Base-by-base conservation (phyloP, 2,888 invertebrate genomes). In the Cephus rjabovi region DNA sequence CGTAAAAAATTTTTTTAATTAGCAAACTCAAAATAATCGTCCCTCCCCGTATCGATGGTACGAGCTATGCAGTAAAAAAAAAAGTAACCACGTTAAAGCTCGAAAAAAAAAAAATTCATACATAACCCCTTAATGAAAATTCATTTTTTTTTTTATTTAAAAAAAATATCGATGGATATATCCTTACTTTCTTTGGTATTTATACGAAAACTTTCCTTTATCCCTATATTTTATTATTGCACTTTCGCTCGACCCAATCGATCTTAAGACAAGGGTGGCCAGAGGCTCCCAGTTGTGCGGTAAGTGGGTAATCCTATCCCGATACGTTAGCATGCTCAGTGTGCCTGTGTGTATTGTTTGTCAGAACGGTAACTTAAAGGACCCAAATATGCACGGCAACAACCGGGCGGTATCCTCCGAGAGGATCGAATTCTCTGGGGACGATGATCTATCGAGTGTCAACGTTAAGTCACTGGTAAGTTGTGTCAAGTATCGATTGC, bases 391-490 rank as follows among this genome's bases (percentile, higher is more conserved):
- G 90, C 89, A 87, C 82, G 88, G 88, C 79, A 86, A 83, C 79
- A 83, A 87, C 82, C 87, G 88, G 80, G 12, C 30, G 11, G 87
- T 87, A 83, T 83, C 84, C 82, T 87, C 87, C 80, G 89, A 90
- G 85, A 86, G 86, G 86, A 88, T 89, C 83, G 90, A 89, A 85
- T 86, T 90, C 84, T 89, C 89, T 79, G 89, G 92, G 86, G 92
- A 93, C 85, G 92, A 93, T 87, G 93, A 93, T 88, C 92, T 94
- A 88, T 94, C 94, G 86, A 94, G 94, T 88, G 94, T 95, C 87
- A 94, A 93, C 90, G 94, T 94, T 82, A 94, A 94, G 89, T 93
- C 92, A 86, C 91, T 95, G 93, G 95, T 95, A 93, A 94, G 94
- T 93, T 83, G 77, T 40, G 9, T 77, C 9, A 35, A 56, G 69